These are phyloP conservation scores for Patella caerulea DNA, from an alignment of 2,888 invertebrate species.

Conservation along the genomic window DNA sequence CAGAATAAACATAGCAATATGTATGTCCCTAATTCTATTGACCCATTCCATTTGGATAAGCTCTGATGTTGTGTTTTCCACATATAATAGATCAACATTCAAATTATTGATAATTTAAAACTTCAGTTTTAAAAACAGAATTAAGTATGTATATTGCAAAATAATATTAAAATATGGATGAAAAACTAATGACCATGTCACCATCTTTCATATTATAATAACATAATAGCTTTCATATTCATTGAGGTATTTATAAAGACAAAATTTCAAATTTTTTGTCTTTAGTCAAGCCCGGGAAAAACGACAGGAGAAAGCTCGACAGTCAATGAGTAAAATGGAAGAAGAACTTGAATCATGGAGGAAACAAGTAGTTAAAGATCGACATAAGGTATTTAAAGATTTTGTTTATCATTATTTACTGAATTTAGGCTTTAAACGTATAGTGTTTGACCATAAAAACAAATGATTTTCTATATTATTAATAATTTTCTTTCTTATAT, in stretches of 20 bases:
- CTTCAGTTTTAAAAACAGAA: no score
- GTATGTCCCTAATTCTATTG: no score
- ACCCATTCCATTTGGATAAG: no score
- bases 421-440: no score
- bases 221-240: not conserved
- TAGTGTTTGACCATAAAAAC: no score
- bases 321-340: slow-evolving; percentile 55
- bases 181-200: no score
- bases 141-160: no score
- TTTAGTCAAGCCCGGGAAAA: slow-evolving; percentile 58
- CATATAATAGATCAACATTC: no score
- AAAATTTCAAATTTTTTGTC: slow-evolving; percentile 3
- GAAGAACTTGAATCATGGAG: slow-evolving; percentile 64
- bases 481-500: not conserved
- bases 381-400: slow-evolving; percentile 48
- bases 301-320: slow-evolving; percentile 48
- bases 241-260: not conserved
- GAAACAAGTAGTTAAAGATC: slow-evolving; percentile 51
- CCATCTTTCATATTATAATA: not conserved
- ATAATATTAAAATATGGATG: no score
- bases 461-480: not conserved
- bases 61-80: no score
- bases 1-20: no score
- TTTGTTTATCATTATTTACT: not conserved
- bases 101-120: no score